phyloP scores from a whole-genome alignment of 1,140 invertebrate genomes.

The Heterodera carotae region DNA sequence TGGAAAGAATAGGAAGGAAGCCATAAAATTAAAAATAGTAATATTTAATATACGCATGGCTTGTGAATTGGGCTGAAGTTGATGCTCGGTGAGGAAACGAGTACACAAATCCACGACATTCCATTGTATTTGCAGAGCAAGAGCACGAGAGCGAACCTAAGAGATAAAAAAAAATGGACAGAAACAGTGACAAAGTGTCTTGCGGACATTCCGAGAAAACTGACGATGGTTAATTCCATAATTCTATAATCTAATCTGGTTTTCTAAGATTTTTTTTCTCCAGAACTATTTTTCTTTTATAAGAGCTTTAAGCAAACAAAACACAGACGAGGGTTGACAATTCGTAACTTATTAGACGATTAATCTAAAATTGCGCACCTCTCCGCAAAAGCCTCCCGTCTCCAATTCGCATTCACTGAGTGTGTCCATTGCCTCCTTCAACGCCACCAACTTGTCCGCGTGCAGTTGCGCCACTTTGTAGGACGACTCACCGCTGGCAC shows the following conservation, averaged over 20 bases:
- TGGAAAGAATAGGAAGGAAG: background rate
- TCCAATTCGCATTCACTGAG: conserved; percentile 42
- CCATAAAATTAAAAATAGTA: background rate
- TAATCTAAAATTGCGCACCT: conserved; percentile 40
- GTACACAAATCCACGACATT: conserved; percentile 42
- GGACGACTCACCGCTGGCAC: conserved; percentile 35
- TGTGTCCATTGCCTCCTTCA: conserved; percentile 38
- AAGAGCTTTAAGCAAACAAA: too few species aligned
- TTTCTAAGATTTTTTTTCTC: too few species aligned
- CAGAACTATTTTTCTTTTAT: too few species aligned
- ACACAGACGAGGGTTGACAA: too few species aligned
- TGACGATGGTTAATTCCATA: too few species aligned
- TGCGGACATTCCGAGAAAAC: too few species aligned
- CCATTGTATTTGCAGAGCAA: conserved; percentile 52
- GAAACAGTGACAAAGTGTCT: background rate
- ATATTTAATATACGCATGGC: conserved; percentile 32
- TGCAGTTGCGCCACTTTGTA: conserved; percentile 47
- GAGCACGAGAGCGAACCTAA: conserved; percentile 38
- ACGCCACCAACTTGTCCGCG: conserved; percentile 36
- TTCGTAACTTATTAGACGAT: too few species aligned
- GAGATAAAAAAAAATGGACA: background rate
- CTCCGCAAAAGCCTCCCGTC: conserved; percentile 32
- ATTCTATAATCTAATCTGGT: too few species aligned
- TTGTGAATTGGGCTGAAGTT: conserved; percentile 30
- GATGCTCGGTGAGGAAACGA: conserved; percentile 41